phyloP scores from a whole-genome alignment of 2,888 invertebrate genomes.

The Syrista parreyssii region DNA sequence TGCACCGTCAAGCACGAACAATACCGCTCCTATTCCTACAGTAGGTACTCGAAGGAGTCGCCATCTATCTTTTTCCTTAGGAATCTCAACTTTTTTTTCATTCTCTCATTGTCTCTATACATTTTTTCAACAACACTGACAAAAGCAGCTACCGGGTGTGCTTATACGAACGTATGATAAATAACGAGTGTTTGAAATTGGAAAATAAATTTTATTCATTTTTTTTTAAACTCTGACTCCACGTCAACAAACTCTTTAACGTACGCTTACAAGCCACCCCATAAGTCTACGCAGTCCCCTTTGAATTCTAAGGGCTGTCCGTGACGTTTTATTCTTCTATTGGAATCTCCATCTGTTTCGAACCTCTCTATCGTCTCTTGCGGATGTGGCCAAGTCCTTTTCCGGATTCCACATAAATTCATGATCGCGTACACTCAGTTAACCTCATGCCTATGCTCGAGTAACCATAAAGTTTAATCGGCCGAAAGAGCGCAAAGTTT shows the following conservation, averaged over 20 bases:
- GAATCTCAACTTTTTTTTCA: neutral
- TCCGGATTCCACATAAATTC: neutral
- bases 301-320: neutral
- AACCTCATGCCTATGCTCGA: neutral
- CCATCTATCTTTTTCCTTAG: neutral
- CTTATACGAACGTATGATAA: neutral
- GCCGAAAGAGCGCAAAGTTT: neutral
- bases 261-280: too few species aligned
- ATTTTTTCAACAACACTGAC: neutral
- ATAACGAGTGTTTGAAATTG: too few species aligned
- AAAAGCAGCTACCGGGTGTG: neutral
- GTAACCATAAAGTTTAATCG: neutral
- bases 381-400: neutral
- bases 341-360: neutral
- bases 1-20: neutral
- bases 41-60: neutral
- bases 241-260: too few species aligned
- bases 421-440: neutral
- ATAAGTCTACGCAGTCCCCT: neutral
- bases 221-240: too few species aligned
- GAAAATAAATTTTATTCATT: too few species aligned
- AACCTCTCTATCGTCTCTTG: neutral
- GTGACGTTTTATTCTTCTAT: neutral
- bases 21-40: neutral
- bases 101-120: neutral